Percentiles rank a stretch among this genome's conserved stretches.
Evolutionary conservation across 1,140 invertebrate species (phyloP).

Genomic region (Epicauta chinensis): DNA sequence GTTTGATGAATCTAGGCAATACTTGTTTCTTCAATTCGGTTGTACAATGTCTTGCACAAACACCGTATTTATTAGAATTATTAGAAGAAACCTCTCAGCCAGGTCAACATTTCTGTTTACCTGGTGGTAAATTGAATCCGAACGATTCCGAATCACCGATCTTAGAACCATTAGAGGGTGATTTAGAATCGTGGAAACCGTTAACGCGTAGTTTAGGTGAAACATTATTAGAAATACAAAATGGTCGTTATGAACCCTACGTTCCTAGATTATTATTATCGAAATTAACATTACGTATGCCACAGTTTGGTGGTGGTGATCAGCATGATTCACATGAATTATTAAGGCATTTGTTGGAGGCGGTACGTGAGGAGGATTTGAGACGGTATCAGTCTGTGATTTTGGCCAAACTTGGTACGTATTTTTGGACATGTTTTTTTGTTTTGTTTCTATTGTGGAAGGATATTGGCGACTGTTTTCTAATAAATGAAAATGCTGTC

Average conservation of each 20-base stretch:
- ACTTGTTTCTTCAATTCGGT: slow-evolving; percentile 97
- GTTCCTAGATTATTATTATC: slow-evolving; percentile 67
- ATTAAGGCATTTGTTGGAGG: slow-evolving; percentile 81
- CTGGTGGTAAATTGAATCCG: slow-evolving; percentile 57
- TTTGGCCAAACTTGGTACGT: slow-evolving; percentile 55
- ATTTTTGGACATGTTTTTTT: neutral
- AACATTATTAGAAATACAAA: slow-evolving; percentile 65
- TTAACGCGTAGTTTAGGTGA: slow-evolving; percentile 62
- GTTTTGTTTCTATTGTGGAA: no score
- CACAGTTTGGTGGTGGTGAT: slow-evolving; percentile 86
- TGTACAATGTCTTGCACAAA: slow-evolving; percentile 85
- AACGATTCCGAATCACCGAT: slow-evolving; percentile 41
- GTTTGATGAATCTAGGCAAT: slow-evolving; percentile 83
- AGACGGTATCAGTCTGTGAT: slow-evolving; percentile 73
- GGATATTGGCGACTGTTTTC: no score
- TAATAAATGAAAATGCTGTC: no score
- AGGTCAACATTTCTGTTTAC: slow-evolving; percentile 61
- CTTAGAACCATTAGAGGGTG: slow-evolving; percentile 41
- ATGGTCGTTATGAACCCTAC: slow-evolving; percentile 53
- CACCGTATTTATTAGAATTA: slow-evolving; percentile 68
- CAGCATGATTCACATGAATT: slow-evolving; percentile 97
- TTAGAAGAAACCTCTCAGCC: slow-evolving; percentile 62
- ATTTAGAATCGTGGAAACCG: slow-evolving; percentile 60
- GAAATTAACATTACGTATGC: slow-evolving; percentile 66
- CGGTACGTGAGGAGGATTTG: slow-evolving; percentile 64